phyloP scores from a whole-genome alignment of 2,888 invertebrate species.

The Allygus modestus region DNA sequence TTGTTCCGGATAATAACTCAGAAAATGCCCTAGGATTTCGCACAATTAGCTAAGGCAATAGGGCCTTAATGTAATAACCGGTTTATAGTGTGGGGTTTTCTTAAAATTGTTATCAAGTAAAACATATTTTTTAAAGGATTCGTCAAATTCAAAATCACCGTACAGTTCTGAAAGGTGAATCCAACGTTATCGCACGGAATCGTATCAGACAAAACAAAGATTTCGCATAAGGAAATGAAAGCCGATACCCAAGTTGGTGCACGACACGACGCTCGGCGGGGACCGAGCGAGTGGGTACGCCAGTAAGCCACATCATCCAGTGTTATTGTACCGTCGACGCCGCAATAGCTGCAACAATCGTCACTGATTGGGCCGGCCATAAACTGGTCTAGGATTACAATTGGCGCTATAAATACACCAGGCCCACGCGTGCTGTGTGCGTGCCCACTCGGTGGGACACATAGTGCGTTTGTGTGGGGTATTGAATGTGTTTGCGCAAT shows the following conservation, averaged over 20 bases:
- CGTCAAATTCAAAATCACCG: too few species aligned
- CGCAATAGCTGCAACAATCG: background rate
- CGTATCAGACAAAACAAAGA: too few species aligned
- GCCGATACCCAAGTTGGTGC: background rate
- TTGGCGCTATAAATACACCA: constrained; percentile 44
- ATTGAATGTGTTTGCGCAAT: constrained; percentile 55
- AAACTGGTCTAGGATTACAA: constrained; percentile 45
- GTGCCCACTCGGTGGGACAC: background rate
- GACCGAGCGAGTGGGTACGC: background rate
- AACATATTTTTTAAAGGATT: too few species aligned
- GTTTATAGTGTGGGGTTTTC: too few species aligned
- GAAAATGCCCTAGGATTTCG: too few species aligned
- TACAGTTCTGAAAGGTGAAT: too few species aligned
- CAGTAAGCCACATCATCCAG: background rate
- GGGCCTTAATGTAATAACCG: too few species aligned
- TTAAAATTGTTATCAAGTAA: too few species aligned
- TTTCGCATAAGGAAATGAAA: background rate
- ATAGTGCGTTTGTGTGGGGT: constrained; percentile 2
- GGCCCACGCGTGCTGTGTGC: constrained; percentile 35
- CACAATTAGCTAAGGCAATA: too few species aligned
- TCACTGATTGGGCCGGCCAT: constrained; percentile 12
- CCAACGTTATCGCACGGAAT: too few species aligned
- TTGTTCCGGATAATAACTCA: too few species aligned
- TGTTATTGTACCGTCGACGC: background rate
- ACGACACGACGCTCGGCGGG: too few species aligned